Base-by-base conservation (phyloP, 2,113 vertebrate genomes). In the Callipepla squamata region DNA sequence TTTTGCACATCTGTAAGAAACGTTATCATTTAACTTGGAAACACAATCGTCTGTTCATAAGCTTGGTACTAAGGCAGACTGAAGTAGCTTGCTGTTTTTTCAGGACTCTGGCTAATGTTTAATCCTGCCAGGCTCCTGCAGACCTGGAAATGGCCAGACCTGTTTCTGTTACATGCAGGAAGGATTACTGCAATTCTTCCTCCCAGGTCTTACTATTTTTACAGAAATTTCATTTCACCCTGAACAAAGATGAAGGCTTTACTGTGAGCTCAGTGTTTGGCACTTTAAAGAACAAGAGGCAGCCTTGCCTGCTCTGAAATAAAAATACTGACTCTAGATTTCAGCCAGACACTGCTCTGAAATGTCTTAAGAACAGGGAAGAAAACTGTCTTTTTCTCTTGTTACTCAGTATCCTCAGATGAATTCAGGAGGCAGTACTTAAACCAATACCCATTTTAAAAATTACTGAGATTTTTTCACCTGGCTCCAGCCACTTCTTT, bases 41-140 rank as follows among this genome's bases (percentile, higher is more conserved):
- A 32, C 57, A 53, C 44, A 93, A 40, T 26, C 53, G 30, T 75
- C 36, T 69, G 65, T 44, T 88, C 61, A 25, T 36, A 86, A 86
- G 65, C n/a, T n/a, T 83, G 76, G 47, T 57, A 70, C 68, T 74
- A 86, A 86, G 69, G 86, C 28, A 34, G 47, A 66, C 73, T 44
- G 80, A 86, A 95, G 80, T 84, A 84, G 48, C 44, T 53, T 87
- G 51, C 65, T 81, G n/a, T 74, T 48, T 89, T 76, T 94, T 90
- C 79, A 94, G 69, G 80, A 66, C 14, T 72, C 57, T 21, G 18
- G 32, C 32, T 66, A 84, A 79, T 28, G 66, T 85, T 87, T 92
- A 92, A 89, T 81, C 78, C 84, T 58, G 34, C 36, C 77, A 79
- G 77, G 40, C 58, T 92, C 69, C 82, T 91, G 87, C 79, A 93